Percentiles rank a stretch among this genome's conserved stretches.
Evolutionary conservation across 2,113 vertebrate species (phyloP).

Genomic region (Drymodes brunneopygia): DNA sequence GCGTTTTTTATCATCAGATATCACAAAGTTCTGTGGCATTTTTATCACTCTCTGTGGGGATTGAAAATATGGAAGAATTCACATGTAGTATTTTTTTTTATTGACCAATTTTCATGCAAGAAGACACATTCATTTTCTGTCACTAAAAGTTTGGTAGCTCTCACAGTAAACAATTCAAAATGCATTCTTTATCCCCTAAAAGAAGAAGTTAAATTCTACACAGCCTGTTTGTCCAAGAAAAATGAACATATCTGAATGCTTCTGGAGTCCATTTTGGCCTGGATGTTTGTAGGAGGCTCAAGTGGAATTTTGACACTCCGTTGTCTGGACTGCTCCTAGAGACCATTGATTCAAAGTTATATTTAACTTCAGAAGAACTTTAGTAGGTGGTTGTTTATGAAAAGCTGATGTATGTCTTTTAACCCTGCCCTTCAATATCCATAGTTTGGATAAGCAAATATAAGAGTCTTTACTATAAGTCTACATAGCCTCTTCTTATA

Average conservation of each 20-base stretch:
- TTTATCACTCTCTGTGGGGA: not conserved
- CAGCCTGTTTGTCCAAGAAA: not conserved
- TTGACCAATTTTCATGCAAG: not conserved
- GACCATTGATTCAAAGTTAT: not conserved
- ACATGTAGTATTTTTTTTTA: accelerated
- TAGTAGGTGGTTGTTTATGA: not conserved
- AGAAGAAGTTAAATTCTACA: not conserved
- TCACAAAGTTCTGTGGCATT: not conserved
- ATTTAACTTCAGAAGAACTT: not conserved
- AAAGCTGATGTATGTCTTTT: not conserved
- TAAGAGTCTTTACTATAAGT: not conserved
- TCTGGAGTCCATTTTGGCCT: not conserved
- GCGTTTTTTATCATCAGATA: not conserved
- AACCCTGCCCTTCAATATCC: not conserved
- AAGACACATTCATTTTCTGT: not conserved
- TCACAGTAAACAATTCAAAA: not conserved
- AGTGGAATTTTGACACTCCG: not conserved
- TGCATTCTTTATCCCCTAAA: not conserved
- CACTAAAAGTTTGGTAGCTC: not conserved
- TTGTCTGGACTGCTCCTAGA: not conserved
- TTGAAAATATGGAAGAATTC: not conserved
- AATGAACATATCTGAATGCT: not conserved
- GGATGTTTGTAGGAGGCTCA: not conserved
- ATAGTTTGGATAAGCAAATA: not conserved
- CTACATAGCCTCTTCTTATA: not conserved